These are phyloP conservation scores for Euborellia annulipes DNA, from an alignment of 1,140 invertebrate genomes.

Conservation along the genomic window DNA sequence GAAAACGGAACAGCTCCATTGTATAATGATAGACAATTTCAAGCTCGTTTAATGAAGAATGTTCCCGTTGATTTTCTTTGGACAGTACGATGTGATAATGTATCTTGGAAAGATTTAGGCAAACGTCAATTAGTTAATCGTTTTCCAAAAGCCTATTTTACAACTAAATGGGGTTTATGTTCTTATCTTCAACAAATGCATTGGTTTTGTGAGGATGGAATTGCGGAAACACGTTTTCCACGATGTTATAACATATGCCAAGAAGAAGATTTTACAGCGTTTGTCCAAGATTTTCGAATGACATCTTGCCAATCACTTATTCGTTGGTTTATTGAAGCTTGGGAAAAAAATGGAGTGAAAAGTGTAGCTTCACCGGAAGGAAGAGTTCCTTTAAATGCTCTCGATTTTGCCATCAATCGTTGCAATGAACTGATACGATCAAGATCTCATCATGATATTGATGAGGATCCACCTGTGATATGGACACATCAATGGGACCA, in stretches of 20 bases:
- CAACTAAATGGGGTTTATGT: conserved; percentile 78
- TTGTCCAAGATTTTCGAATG: conserved; percentile 76
- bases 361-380: conserved; percentile 37
- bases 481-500: conserved; percentile 77
- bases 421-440: conserved; percentile 57
- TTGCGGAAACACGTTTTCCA: conserved; percentile 66
- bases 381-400: conserved; percentile 48
- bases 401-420: conserved; percentile 64
- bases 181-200: conserved; percentile 68
- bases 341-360: conserved; percentile 35
- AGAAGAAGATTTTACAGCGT: conserved; percentile 72
- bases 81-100: conserved; percentile 68
- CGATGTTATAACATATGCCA: conserved; percentile 74
- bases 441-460: conserved; percentile 71
- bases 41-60: conserved; percentile 10
- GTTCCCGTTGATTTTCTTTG: conserved; percentile 64
- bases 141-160: conserved; percentile 69
- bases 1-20: neutral
- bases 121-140: conserved; percentile 52
- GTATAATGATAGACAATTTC: neutral
- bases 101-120: conserved; percentile 45
- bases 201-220: conserved; percentile 71
- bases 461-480: conserved; percentile 47
- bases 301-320: conserved; percentile 72
- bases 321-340: conserved; percentile 34